Evolutionary conservation across 1,140 invertebrate species (phyloP).

Genomic region (Drosophila dunni): DNA sequence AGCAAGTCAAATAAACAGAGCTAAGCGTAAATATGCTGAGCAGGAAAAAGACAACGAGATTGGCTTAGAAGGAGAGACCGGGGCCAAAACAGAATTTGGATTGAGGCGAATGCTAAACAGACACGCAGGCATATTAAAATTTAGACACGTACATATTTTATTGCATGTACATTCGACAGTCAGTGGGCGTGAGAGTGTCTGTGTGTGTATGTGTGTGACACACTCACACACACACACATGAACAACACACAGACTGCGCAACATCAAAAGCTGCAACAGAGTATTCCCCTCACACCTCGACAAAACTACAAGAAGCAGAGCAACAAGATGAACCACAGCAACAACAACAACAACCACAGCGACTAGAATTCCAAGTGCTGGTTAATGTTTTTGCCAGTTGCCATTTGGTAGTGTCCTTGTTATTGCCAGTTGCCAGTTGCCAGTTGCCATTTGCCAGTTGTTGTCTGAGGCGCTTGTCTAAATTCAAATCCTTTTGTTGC

Average conservation of each 20-base stretch:
- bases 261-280: conserved; percentile 46
- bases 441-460: conserved; percentile 11
- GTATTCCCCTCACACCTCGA: background rate
- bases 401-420: conserved; percentile 8
- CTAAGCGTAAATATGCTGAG: background rate
- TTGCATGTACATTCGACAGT: conserved; percentile 55
- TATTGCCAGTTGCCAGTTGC: conserved; percentile 16
- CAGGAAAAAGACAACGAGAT: conserved; percentile 7
- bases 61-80: conserved; percentile 9
- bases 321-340: conserved; percentile 19
- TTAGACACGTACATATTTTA: conserved; percentile 78
- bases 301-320: conserved; percentile 15
- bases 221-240: conserved; percentile 22
- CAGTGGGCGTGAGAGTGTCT: conserved; percentile 17
- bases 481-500: conserved; percentile 46
- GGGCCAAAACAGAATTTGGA: conserved; percentile 37
- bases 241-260: conserved; percentile 27
- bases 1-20: conserved; percentile 70
- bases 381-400: conserved; percentile 46
- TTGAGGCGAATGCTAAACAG: conserved; percentile 55
- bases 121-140: conserved; percentile 72
- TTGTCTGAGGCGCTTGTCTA: conserved; percentile 11
- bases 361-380: conserved; percentile 32
- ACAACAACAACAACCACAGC: conserved; percentile 12
- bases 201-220: conserved; percentile 7